Base-by-base conservation (phyloP, 2,797 vertebrate species). In the Tamandua tetradactyla region DNA sequence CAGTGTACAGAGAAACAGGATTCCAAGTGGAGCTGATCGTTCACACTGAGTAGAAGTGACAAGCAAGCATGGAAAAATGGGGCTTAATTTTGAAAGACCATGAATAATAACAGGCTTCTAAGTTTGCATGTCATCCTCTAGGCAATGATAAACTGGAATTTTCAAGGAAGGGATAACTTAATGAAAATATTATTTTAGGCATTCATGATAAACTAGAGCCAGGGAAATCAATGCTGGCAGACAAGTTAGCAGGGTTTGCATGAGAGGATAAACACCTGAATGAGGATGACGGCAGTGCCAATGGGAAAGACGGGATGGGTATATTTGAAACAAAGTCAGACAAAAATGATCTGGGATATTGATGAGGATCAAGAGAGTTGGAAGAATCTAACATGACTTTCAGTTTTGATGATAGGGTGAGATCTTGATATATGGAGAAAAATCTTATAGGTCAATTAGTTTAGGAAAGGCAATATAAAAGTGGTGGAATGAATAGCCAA, bases 381-480 rank as follows among this genome's bases (percentile, higher is more conserved):
- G 27, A 75, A 84, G 22, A 20, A 5, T 79, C n/a, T 68, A 79
- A 80, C 1, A 1, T 57, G 15, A 62, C 12, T 69, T 14, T 30
- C 14, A 30, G 23, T 66, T 74, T 59, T 72, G 11, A 15, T 42
- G 18, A 93, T 2, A 14, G 22, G 76, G 25, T 42, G 32, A 55
- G 7, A 78, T 61, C 8, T 35, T 81, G 3, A 71, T 3, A n/a
- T n/a, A n/a, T n/a, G 69, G 52, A 78, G 42, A 81, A 76, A 75
- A n/a, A 69, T 17, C 15, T 55, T 80, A 78, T 5, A 1, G 0
- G 8, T 92, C 30, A 62, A 5, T 72, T 62, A 32, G 5, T 47
- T 84, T 82, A 12, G 20, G n/a, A 88, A 94, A 76, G 20, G 52
- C 52, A 55, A 91, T 61, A 59, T 6, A 57, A 93, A 87, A 81